These are phyloP conservation scores for Drosophila flavopinicola DNA, from an alignment of 2,888 invertebrate species.

Conservation along the genomic window DNA sequence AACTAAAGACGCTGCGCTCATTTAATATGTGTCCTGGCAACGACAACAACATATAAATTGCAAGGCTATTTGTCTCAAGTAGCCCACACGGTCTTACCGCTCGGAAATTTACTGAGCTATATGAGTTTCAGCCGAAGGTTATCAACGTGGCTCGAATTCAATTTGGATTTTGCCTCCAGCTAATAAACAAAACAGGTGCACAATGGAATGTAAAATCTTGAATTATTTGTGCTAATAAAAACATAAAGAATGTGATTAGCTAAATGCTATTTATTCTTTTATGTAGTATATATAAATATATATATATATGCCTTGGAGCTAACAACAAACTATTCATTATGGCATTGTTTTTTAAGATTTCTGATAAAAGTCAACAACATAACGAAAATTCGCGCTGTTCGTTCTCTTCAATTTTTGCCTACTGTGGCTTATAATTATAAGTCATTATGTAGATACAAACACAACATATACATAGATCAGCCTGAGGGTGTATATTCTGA, in stretches of 20 bases:
- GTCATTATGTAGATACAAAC: slow-evolving; percentile 44
- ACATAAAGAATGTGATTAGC: background rate
- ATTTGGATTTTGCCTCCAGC: background rate
- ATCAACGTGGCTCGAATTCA: slow-evolving; percentile 5
- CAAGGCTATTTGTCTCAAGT: slow-evolving; percentile 63
- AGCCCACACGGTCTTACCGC: slow-evolving; percentile 14
- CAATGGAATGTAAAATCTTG: background rate
- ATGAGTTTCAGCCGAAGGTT: slow-evolving; percentile 8
- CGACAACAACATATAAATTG: slow-evolving; percentile 55
- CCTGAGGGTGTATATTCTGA: slow-evolving; percentile 35
- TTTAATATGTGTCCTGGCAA: slow-evolving; percentile 73
- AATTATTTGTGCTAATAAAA: background rate
- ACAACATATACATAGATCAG: slow-evolving; percentile 8
- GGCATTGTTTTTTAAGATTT: slow-evolving; percentile 13
- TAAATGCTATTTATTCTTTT: background rate
- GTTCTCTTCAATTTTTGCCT: slow-evolving; percentile 1
- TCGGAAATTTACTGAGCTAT: slow-evolving; percentile 15
- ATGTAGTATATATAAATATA: background rate
- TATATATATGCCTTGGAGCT: slow-evolving; percentile 1
- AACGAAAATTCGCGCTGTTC: slow-evolving; percentile 8
- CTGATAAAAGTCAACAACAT: slow-evolving; percentile 9
- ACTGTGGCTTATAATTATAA: slow-evolving; percentile 51
- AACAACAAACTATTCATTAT: slow-evolving; percentile 5
- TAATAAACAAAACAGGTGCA: background rate
- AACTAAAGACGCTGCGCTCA: slow-evolving; percentile 49